These are phyloP conservation scores for Trachelus tabidus DNA, from an alignment of 2,888 invertebrate genomes.

Conservation along the genomic window DNA sequence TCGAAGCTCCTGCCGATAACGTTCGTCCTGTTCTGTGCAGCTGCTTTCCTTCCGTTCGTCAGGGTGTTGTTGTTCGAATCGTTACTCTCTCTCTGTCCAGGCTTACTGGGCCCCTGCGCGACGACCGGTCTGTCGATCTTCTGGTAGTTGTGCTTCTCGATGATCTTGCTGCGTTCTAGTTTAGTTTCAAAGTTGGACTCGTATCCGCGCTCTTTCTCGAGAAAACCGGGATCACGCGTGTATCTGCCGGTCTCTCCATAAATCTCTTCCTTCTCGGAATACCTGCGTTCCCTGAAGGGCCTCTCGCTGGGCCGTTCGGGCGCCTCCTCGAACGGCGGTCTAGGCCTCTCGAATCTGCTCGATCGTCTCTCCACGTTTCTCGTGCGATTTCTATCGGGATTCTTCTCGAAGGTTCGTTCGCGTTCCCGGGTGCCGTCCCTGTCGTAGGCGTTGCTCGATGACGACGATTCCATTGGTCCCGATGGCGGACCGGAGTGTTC, in stretches of 20 bases:
- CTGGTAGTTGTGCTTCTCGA: conserved; percentile 40
- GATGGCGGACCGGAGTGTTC: conserved; percentile 15
- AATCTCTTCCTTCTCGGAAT: conserved; percentile 60
- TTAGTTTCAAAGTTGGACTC: conserved; percentile 64
- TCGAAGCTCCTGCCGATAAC: conserved; percentile 62
- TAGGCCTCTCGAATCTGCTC: conserved; percentile 54
- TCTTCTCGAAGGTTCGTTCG: conserved; percentile 50
- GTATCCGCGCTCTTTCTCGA: conserved; percentile 62
- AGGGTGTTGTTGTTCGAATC: conserved; percentile 60
- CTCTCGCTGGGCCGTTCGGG: conserved; percentile 53
- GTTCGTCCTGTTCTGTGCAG: conserved; percentile 66
- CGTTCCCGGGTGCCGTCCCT: conserved; percentile 16
- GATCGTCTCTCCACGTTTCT: conserved; percentile 45
- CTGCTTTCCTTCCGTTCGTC: conserved; percentile 62
- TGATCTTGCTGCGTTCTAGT: conserved; percentile 55
- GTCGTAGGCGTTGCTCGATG: conserved; percentile 24
- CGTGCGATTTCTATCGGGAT: conserved; percentile 40
- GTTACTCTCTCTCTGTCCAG: conserved; percentile 39
- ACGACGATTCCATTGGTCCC: conserved; percentile 16
- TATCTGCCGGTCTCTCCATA: conserved; percentile 54
- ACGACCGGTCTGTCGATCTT: conserved; percentile 32
- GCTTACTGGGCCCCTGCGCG: conserved; percentile 28
- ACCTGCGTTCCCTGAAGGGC: conserved; percentile 48
- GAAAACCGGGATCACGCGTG: conserved; percentile 25
- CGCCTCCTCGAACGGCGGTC: conserved; percentile 61